phyloP scores from a whole-genome alignment of 2,797 vertebrate species.

The Ctenosaura bakeri region DNA sequence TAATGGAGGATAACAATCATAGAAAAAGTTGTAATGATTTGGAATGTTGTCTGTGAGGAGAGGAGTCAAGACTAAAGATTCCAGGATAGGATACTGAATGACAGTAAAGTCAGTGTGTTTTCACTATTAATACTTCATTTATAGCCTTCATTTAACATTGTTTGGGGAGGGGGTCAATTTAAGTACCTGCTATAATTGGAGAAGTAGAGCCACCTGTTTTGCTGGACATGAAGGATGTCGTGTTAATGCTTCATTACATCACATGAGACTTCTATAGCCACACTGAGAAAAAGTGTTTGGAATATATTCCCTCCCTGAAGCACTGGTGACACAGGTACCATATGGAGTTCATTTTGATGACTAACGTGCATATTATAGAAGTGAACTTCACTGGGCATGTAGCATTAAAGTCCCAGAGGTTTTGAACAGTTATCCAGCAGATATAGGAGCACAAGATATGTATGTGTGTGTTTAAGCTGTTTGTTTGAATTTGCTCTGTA shows the following conservation, averaged over 20 bases:
- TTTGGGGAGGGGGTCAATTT: background rate
- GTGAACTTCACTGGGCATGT: background rate
- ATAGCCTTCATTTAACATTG: background rate
- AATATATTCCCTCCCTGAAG: no score
- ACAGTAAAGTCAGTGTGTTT: background rate
- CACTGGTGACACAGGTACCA: no score
- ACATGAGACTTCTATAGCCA: background rate
- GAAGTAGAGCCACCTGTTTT: background rate
- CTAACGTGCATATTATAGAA: no score
- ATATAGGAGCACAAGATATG: background rate
- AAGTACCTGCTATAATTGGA: background rate
- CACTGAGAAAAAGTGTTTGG: background rate
- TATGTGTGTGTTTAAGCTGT: background rate
- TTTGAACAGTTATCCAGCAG: background rate
- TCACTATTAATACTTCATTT: background rate
- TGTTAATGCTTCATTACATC: background rate
- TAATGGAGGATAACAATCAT: background rate
- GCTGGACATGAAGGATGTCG: background rate
- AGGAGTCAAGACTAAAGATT: background rate
- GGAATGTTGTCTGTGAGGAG: background rate
- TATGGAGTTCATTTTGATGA: no score
- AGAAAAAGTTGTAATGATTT: background rate
- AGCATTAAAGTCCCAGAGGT: background rate
- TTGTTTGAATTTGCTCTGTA: background rate
- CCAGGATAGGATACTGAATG: background rate